phyloP scores from a whole-genome alignment of 2,797 vertebrate species.

The Ibycter americanus region DNA sequence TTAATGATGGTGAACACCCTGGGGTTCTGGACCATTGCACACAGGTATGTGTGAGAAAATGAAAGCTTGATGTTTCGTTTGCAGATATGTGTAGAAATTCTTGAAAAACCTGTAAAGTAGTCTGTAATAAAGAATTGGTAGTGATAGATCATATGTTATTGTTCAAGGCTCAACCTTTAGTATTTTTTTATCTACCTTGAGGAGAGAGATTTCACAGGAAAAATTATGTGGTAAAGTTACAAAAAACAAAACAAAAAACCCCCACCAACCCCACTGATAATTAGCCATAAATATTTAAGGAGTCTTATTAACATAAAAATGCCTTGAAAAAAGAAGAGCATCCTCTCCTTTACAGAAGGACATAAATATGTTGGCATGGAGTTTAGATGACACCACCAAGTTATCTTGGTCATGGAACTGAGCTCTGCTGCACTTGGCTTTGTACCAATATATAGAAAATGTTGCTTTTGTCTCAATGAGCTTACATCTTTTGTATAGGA shows the following conservation, averaged over 20 bases:
- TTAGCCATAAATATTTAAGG: background rate
- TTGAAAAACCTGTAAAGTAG: background rate
- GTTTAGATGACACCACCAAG: background rate
- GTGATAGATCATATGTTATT: background rate
- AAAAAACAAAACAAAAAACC: background rate
- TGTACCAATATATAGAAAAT: background rate
- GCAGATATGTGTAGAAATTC: background rate
- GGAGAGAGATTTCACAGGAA: background rate
- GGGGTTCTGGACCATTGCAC: constrained; percentile 85
- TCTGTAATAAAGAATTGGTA: background rate
- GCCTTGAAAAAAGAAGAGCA: background rate
- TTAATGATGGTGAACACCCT: constrained; percentile 86
- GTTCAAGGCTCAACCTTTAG: background rate
- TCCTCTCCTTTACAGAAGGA: background rate
- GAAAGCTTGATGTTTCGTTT: background rate
- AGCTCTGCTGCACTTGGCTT: background rate
- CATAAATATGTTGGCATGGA: background rate
- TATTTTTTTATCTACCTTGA: background rate
- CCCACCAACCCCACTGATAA: too few relatives aligned
- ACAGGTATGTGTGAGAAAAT: constrained; percentile 77
- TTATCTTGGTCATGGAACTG: background rate
- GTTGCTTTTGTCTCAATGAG: background rate
- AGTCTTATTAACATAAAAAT: background rate
- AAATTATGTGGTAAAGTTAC: background rate
- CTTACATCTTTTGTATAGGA: background rate